A percentile compares a stretch with the other conserved stretches of the same genome.
These are phyloP conservation scores for Eupeodes latifasciatus DNA, from an alignment of 2,888 invertebrate species.

Conservation along the genomic window DNA sequence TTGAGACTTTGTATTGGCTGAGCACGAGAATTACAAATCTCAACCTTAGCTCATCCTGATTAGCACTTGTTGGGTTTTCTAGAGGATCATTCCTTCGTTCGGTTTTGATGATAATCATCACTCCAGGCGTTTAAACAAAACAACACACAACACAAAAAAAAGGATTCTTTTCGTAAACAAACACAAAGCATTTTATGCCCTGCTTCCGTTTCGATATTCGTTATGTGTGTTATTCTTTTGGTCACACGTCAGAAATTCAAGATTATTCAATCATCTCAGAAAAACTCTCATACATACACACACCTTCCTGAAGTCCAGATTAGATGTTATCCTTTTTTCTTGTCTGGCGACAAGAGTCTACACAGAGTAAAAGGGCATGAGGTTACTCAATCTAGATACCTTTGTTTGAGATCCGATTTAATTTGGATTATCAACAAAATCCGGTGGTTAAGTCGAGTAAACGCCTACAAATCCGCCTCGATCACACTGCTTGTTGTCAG, in stretches of 20 bases:
- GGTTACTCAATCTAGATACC: conserved; percentile 71
- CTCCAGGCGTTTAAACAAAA: conserved; percentile 50
- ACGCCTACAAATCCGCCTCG: conserved; percentile 80
- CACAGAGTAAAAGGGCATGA: neutral
- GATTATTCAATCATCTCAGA: conserved; percentile 49
- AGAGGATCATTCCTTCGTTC: conserved; percentile 17
- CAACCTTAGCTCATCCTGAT: conserved; percentile 66
- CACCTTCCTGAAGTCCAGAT: neutral
- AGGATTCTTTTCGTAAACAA: conserved; percentile 39
- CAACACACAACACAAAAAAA: conserved; percentile 8
- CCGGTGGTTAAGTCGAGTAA: conserved; percentile 83
- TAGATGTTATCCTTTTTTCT: conserved; percentile 32
- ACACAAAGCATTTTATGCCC: conserved; percentile 56
- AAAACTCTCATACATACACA: neutral
- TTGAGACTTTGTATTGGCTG: conserved; percentile 59
- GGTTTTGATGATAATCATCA: conserved; percentile 39
- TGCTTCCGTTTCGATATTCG: conserved; percentile 69
- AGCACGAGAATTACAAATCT: conserved; percentile 50
- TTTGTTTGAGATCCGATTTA: conserved; percentile 80
- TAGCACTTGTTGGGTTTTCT: conserved; percentile 60
- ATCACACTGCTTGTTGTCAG: conserved; percentile 59
- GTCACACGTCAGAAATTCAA: conserved; percentile 47
- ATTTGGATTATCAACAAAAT: conserved; percentile 82
- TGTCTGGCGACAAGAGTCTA: conserved; percentile 6
- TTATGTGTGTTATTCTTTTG: conserved; percentile 14